A percentile compares a stretch with the other conserved stretches of the same genome.
Evolutionary conservation across 2,888 invertebrate species (phyloP).

Genomic region (Drosophila parthenogenetica): DNA sequence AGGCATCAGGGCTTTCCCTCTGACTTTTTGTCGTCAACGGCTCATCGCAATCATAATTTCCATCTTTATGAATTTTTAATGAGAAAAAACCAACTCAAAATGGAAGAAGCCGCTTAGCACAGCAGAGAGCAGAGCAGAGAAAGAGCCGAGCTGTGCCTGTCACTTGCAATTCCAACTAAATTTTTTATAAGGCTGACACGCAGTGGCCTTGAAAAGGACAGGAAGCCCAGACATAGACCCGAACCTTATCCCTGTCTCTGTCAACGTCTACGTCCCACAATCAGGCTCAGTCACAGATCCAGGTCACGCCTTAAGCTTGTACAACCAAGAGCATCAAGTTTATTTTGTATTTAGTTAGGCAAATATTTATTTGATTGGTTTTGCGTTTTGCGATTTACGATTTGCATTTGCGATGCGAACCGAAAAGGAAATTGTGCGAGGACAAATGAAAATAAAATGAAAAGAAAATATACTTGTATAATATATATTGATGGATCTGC

Average conservation of each 20-base stretch:
- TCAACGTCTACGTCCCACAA: constrained; percentile 18
- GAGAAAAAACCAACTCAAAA: constrained; percentile 66
- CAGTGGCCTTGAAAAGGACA: constrained; percentile 60
- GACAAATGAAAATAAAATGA: constrained; percentile 29
- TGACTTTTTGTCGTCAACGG: constrained; percentile 76
- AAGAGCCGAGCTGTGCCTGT: constrained; percentile 49
- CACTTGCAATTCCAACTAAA: constrained; percentile 73
- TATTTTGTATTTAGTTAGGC: constrained; percentile 76
- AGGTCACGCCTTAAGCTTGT: constrained; percentile 25
- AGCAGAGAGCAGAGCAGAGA: background rate
- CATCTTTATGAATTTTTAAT: constrained; percentile 81
- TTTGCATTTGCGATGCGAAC: constrained; percentile 58
- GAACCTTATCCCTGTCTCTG: background rate
- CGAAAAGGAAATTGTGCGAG: constrained; percentile 74
- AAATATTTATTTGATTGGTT: constrained; percentile 81
- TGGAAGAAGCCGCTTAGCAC: constrained; percentile 47
- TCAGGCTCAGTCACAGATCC: constrained; percentile 3
- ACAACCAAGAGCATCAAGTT: constrained; percentile 42
- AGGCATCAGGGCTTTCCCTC: constrained; percentile 43
- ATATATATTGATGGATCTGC: constrained; percentile 42
- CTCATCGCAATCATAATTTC: constrained; percentile 81
- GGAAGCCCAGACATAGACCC: constrained; percentile 32
- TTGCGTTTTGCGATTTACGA: constrained; percentile 48
- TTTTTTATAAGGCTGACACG: constrained; percentile 68
- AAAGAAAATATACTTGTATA: constrained; percentile 10